A percentile compares a stretch with the other conserved stretches of the same genome.
Evolutionary conservation across 1,140 invertebrate genomes (phyloP).

Genomic region (Scaptomyza hsui): DNA sequence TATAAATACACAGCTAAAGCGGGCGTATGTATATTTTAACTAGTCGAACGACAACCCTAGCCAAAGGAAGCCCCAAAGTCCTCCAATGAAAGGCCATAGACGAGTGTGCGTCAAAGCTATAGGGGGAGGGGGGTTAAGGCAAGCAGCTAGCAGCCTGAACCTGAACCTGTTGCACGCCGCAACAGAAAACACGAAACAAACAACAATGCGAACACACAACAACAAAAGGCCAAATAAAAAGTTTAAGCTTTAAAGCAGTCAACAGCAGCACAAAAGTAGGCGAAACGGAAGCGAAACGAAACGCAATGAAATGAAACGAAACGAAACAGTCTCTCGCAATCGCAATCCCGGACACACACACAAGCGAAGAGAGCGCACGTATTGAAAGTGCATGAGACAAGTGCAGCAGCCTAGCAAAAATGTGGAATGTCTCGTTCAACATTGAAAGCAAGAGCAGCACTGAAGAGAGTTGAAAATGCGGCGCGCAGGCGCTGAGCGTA

Average conservation of each 20-base stretch:
- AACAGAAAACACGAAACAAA: constrained; percentile 51
- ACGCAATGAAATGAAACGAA: constrained; percentile 25
- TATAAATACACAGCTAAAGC: constrained; percentile 36
- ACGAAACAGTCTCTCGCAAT: background rate
- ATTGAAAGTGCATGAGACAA: no score
- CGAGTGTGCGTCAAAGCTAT: constrained; percentile 43
- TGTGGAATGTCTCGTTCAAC: constrained; percentile 50
- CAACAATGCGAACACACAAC: constrained; percentile 26
- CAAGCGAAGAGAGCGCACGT: constrained; percentile 21
- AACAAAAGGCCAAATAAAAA: constrained; percentile 37
- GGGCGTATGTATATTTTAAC: no score
- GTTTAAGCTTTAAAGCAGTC: constrained; percentile 49
- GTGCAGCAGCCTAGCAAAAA: constrained; percentile 4
- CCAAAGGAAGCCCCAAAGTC: constrained; percentile 51
- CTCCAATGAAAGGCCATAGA: constrained; percentile 51
- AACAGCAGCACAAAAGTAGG: background rate
- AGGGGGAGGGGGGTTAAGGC: background rate
- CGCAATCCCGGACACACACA: background rate
- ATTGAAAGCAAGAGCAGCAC: constrained; percentile 37
- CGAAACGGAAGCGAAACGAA: constrained; percentile 21
- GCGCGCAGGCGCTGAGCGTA: constrained; percentile 46
- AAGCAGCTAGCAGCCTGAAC: constrained; percentile 4
- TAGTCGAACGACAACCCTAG: constrained; percentile 17
- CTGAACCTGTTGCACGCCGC: constrained; percentile 72
- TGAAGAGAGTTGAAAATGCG: constrained; percentile 4